A percentile compares a stretch with the other conserved stretches of the same genome.
phyloP scores from a whole-genome alignment of 2,888 invertebrate species.

The Cylindroiulus punctatus region DNA sequence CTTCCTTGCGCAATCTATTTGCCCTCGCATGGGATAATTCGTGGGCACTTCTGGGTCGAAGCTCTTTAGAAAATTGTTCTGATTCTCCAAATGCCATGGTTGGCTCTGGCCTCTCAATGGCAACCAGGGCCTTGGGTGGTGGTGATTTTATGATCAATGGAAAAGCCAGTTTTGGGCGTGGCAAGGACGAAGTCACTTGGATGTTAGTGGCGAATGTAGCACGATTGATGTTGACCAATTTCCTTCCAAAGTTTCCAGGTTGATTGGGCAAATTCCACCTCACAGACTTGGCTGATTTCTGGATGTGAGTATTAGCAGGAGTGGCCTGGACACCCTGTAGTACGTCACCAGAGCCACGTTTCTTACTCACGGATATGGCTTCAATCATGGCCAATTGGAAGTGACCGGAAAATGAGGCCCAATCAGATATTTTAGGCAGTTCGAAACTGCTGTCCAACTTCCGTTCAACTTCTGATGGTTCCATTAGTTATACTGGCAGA shows the following conservation, averaged over 20 bases:
- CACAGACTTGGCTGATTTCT: background rate
- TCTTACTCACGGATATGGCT: background rate
- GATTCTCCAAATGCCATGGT: background rate
- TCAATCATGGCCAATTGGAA: background rate
- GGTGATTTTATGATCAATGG: background rate
- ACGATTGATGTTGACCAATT: background rate
- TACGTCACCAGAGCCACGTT: background rate
- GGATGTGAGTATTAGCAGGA: background rate
- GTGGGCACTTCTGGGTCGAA: conserved; percentile 1
- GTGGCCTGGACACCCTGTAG: background rate
- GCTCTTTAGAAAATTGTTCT: background rate
- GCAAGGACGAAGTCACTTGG: background rate
- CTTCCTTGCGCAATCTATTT: conserved; percentile 35
- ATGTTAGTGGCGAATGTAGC: background rate
- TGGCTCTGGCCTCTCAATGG: background rate
- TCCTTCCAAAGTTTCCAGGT: background rate
- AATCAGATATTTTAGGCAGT: background rate
- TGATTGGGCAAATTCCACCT: background rate
- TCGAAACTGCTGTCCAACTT: background rate
- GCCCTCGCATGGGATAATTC: conserved; percentile 45
- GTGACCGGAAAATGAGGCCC: background rate
- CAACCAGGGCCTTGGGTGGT: background rate
- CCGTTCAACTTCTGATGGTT: background rate
- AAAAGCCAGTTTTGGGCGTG: background rate
- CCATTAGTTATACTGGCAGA: background rate